Conservation (phyloP, 2,888 invertebrate genomes). For the Laspeyria flexula region DNA sequence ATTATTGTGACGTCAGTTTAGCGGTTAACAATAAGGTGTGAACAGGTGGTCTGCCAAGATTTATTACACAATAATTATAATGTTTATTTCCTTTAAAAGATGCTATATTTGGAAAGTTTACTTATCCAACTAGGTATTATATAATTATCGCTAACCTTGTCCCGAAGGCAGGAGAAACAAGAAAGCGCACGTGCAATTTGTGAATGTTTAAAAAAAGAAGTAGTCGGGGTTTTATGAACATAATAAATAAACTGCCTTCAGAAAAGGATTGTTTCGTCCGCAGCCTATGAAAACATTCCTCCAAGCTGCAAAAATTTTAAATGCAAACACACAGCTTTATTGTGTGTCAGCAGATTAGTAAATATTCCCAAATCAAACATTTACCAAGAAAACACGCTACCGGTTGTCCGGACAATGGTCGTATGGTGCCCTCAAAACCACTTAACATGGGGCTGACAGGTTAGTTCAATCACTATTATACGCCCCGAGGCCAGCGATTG, state of each 20-base stretch:
- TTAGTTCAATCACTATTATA: conserved; percentile 84
- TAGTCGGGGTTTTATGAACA: neutral
- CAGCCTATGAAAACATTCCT: conserved; percentile 63
- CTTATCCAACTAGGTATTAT: neutral
- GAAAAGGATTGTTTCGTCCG: conserved; percentile 52
- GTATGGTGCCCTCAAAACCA: conserved; percentile 80
- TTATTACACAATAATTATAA: conserved; percentile 3
- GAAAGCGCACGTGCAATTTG: neutral
- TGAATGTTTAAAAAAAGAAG: neutral
- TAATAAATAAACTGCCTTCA: conserved; percentile 9
- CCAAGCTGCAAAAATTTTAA: conserved; percentile 62
- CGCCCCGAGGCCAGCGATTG: conserved; percentile 77
- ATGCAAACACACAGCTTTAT: conserved; percentile 64
- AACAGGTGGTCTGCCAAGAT: conserved; percentile 10
- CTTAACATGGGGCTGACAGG: conserved; percentile 86
- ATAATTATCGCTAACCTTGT: neutral
- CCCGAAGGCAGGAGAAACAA: neutral
- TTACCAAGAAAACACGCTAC: conserved; percentile 84
- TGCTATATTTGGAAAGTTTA: neutral
- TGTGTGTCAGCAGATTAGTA: conserved; percentile 71
- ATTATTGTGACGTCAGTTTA: conserved; percentile 23
- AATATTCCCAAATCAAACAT: conserved; percentile 82
- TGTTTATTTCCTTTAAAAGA: neutral
- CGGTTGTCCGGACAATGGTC: conserved; percentile 77
- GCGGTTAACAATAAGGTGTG: conserved; percentile 5